A percentile compares a stretch with the other conserved stretches of the same genome.
phyloP scores from a whole-genome alignment of 1,140 invertebrate species.

The Drosophila melanica region DNA sequence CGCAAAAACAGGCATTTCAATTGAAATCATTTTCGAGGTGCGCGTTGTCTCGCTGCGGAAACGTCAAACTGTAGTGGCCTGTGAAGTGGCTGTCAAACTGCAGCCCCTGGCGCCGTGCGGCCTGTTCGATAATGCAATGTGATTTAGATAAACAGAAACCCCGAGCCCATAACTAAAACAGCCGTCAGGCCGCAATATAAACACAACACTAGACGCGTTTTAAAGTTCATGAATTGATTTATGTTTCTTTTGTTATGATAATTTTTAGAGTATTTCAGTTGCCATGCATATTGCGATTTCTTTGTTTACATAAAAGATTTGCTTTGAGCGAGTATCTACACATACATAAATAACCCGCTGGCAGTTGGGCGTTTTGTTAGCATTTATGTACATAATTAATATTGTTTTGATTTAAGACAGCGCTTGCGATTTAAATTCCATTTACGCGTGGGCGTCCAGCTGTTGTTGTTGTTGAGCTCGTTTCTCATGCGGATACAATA shows the following conservation, averaged over 20 bases:
- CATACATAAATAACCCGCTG: slow-evolving; percentile 27
- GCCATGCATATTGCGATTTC: slow-evolving; percentile 15
- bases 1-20: background rate
- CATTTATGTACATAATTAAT: slow-evolving; percentile 34
- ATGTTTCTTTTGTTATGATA: slow-evolving; percentile 30
- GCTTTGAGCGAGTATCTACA: slow-evolving; percentile 10
- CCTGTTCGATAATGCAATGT: slow-evolving; percentile 10
- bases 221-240: slow-evolving; percentile 40
- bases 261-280: slow-evolving; percentile 11
- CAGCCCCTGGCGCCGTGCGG: slow-evolving; percentile 1
- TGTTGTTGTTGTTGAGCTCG: slow-evolving; percentile 9
- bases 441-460: slow-evolving; percentile 37
- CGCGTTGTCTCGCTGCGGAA: background rate
- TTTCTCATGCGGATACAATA: slow-evolving; percentile 10
- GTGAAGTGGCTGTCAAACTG: slow-evolving; percentile 6
- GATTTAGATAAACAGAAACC: slow-evolving; percentile 30
- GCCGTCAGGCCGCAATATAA: slow-evolving; percentile 7
- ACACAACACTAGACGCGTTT: slow-evolving; percentile 7
- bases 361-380: slow-evolving; percentile 24
- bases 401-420: slow-evolving; percentile 34
- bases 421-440: slow-evolving; percentile 39
- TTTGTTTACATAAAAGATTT: slow-evolving; percentile 30
- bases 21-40: background rate
- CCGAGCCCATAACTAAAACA: slow-evolving; percentile 11
- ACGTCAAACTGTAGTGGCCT: slow-evolving; percentile 1